phyloP scores from a whole-genome alignment of 2,888 invertebrate genomes.

The Caenorhabditis afra region DNA sequence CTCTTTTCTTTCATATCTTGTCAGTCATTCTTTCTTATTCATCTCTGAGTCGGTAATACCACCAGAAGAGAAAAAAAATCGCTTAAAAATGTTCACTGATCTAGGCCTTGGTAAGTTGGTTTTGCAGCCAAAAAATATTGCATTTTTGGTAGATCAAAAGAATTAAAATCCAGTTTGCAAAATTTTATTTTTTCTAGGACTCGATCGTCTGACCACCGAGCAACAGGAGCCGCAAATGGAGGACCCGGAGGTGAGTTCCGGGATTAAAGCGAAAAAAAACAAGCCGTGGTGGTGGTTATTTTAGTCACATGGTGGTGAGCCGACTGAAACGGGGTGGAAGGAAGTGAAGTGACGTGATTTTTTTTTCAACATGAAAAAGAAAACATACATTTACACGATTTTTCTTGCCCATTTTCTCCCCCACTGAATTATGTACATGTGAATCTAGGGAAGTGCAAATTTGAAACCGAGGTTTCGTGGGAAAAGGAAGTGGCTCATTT shows the following conservation, averaged over 20 bases:
- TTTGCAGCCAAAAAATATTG: too few species aligned
- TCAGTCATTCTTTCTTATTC: too few species aligned
- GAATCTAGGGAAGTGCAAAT: too few species aligned
- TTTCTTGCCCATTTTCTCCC: slow-evolving; percentile 6
- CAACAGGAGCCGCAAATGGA: slow-evolving; percentile 52
- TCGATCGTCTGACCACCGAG: slow-evolving; percentile 55
- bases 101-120: slow-evolving; percentile 31
- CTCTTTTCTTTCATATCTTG: too few species aligned
- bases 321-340: neutral
- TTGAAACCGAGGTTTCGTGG: too few species aligned
- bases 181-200: slow-evolving; percentile 27
- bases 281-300: too few species aligned
- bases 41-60: too few species aligned
- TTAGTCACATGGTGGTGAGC: too few species aligned
- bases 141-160: neutral
- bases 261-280: neutral
- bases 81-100: slow-evolving; percentile 39
- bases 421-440: neutral
- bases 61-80: too few species aligned
- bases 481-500: too few species aligned
- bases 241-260: slow-evolving; percentile 54
- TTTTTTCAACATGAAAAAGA: neutral
- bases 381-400: neutral
- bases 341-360: slow-evolving; percentile 9
- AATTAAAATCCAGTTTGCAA: neutral